Base-by-base conservation (phyloP, 1,140 invertebrate species). In the Microplitis mediator region DNA sequence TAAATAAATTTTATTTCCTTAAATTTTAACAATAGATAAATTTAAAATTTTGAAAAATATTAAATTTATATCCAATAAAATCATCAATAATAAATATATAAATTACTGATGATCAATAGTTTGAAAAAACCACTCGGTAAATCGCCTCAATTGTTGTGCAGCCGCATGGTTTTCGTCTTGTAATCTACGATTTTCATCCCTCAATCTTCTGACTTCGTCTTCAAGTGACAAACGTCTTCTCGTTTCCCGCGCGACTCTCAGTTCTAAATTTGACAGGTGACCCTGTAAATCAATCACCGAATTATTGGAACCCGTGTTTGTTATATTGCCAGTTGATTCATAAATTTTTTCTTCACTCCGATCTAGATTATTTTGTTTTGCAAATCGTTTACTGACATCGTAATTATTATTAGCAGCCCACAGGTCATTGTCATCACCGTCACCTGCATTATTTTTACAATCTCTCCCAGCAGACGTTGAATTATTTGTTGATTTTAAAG, bases 71-170 rank as follows among this genome's bases (percentile, higher is more conserved):
- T 16, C 6, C 52, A 56, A 56, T 9, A 11, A 32, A 23, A 23
- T 23, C 23, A 23, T 23, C 23, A 23, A 65, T 45, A 69, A 58
- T 73, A 23, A 23, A 73, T 54, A 73, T 72, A n/a, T 23, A 62
- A 66, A 77, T 83, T 82, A 89, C 79, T 92, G 93, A 77, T 92
- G 89, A 82, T 96, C 94, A 75, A 96, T 94, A 35, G 94, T 96
- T 79, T 94, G 91, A 80, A 96, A 95, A 78, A 97, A 96, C 95
- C 96, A 98, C 83, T 97, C 95, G 6, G 95, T 97, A 84, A 97
- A 97, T 76, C 93, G 92, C 23, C 95, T 90, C 8, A 98, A 89
- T 80, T 97, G 95, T 77, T 95, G 93, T 8, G 95, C 94, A 31
- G 95, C 95, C 35, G 93, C 93, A 72, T 95, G 93, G 14, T 94